Evolutionary conservation across 2,797 vertebrate species (phyloP), one percentile per base, ranked within the genome.

Genomic region (Mormyrops boulengeri): DNA sequence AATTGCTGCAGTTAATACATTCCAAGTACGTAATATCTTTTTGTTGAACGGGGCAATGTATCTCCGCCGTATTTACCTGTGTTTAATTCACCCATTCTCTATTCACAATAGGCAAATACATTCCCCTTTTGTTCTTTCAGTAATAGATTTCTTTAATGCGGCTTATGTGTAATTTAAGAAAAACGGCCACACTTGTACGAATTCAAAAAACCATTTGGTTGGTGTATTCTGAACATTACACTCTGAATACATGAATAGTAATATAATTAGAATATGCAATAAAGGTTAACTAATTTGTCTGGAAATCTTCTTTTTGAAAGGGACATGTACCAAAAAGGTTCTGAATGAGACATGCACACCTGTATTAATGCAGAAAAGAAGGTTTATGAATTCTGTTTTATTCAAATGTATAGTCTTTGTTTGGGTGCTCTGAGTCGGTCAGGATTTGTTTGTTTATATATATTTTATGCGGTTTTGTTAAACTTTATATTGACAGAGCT

Each of bases 21-120:
- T 90, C 89, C 44, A 44, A 82, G 52, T 88, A 60, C 34, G 53
- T 88, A 88, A 90, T 66, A 44, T 90, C 86, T 90, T 57, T 90
- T 88, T 85, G n/a, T 82, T 80, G 26, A 77, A 85, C 26, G 14
- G 12, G 87, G 52, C 47, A 22, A 80, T 90, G 30, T 86, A 49
- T 86, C 50, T 52, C 22, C 26, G 6, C 80, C 9, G 38, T 73
- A 88, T 60, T 60, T 88, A 82, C 52, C 12, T 34, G 6, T 38
- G 55, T 60, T 89, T 80, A 88, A 87, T 22, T n/a, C 49, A 89
- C 85, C 55, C 22, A 87, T 50, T 89, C 66, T 57, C 66, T 12
- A 3, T 80, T 7, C 62, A 60, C 44, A 60, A 66, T 55, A 60
- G 38, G 41, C 60, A 77, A 66, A 88, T 88, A 77, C 57, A 88